Evolutionary conservation across 2,113 vertebrate genomes (phyloP).

Genomic region (Tautogolabrus adspersus): DNA sequence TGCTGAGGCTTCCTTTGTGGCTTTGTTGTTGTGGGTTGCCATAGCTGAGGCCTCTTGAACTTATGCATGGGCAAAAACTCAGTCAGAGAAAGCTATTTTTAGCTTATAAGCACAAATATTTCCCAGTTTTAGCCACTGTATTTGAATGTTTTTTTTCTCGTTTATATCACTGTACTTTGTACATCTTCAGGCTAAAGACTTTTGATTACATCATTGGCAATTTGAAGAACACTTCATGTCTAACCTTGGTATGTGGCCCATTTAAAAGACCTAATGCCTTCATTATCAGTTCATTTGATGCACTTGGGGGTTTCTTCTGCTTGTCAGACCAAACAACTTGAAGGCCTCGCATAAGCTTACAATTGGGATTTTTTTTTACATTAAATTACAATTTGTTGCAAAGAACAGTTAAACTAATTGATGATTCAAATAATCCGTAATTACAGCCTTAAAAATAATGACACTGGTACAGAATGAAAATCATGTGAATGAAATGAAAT

Average conservation of each 20-base stretch:
- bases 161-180: too few species aligned
- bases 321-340: background rate
- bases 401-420: background rate
- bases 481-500: slow-evolving; percentile 1
- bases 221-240: background rate
- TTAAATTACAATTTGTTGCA: background rate
- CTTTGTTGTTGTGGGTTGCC: slow-evolving; percentile 26
- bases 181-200: background rate
- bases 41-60: background rate
- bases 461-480: background rate
- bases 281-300: too few species aligned
- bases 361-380: background rate
- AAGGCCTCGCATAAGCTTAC: background rate
- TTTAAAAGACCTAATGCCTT: background rate
- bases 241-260: too few species aligned
- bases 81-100: background rate
- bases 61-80: background rate
- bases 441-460: background rate
- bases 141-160: background rate
- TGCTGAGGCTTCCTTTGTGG: slow-evolving; percentile 23
- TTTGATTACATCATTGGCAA: background rate
- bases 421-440: background rate
- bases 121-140: background rate
- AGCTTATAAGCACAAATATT: background rate
- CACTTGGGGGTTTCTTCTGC: too few species aligned